A percentile compares a stretch with the other conserved stretches of the same genome.
These are phyloP conservation scores for Lycophotia porphyrea DNA, from an alignment of 2,888 invertebrate genomes.

Conservation along the genomic window DNA sequence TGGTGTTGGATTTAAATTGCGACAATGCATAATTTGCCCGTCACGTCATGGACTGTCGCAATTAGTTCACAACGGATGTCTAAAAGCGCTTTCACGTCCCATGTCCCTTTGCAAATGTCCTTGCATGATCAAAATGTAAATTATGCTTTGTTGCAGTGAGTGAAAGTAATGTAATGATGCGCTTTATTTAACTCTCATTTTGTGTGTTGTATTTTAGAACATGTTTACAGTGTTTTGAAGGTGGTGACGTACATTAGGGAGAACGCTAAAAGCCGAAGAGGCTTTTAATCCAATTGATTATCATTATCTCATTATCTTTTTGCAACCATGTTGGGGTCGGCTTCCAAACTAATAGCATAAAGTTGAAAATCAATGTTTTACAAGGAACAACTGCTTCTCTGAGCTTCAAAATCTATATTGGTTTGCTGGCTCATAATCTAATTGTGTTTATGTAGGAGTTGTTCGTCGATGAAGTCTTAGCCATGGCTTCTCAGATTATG, in stretches of 20 bases:
- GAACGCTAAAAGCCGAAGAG: background rate
- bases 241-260: background rate
- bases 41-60: constrained; percentile 57
- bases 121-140: constrained; percentile 39
- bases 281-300: background rate
- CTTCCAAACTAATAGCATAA: background rate
- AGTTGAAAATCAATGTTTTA: background rate
- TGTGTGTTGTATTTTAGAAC: constrained; percentile 1
- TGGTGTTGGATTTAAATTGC: constrained; percentile 60
- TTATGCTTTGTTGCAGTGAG: background rate
- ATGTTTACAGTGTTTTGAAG: background rate
- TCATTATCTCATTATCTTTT: background rate
- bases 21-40: constrained; percentile 61
- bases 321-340: background rate
- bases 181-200: background rate
- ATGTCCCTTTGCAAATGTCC: constrained; percentile 38
- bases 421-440: background rate
- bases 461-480: background rate
- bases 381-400: background rate
- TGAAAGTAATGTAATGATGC: background rate
- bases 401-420: background rate
- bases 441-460: background rate
- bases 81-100: constrained; percentile 55
- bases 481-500: background rate
- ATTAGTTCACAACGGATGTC: constrained; percentile 51